These are phyloP conservation scores for Choristoneura fumiferana DNA, from an alignment of 1,140 invertebrate genomes.

Conservation along the genomic window DNA sequence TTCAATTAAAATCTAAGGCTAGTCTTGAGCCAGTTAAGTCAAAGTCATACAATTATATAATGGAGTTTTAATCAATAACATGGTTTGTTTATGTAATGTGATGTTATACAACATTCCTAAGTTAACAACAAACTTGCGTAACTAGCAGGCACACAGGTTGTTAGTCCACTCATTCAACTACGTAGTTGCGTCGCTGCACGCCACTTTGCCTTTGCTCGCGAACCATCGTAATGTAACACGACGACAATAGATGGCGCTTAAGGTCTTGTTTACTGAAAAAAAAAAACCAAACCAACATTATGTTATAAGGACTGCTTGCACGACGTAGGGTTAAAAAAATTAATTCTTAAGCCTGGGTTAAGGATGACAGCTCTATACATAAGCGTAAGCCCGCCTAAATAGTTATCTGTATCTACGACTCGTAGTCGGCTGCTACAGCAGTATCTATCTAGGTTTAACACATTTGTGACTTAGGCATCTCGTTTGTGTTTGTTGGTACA, in stretches of 20 bases:
- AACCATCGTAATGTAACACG: neutral
- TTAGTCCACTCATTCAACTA: neutral
- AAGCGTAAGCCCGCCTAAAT: too few species aligned
- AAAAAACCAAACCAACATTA: neutral
- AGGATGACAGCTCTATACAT: too few species aligned
- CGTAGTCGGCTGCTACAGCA: too few species aligned
- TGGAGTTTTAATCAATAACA: conserved; percentile 7
- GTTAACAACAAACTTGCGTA: conserved; percentile 10
- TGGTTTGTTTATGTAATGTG: conserved; percentile 14
- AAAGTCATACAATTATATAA: conserved; percentile 1
- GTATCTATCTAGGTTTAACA: too few species aligned
- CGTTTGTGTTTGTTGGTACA: too few species aligned
- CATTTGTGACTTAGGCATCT: too few species aligned
- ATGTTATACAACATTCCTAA: conserved; percentile 16
- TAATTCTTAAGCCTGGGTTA: too few species aligned
- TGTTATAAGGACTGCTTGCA: too few species aligned
- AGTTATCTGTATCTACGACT: too few species aligned
- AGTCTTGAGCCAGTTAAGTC: neutral
- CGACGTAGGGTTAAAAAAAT: too few species aligned
- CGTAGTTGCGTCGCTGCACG: neutral
- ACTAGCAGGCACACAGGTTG: neutral
- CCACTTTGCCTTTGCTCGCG: too few species aligned
- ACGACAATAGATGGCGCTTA: neutral
- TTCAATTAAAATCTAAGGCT: neutral
- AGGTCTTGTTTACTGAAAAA: neutral